Percentiles rank a stretch among this genome's conserved stretches.
Evolutionary conservation across 2,888 invertebrate genomes (phyloP).

Genomic region (Dorcus parallelipipedus): DNA sequence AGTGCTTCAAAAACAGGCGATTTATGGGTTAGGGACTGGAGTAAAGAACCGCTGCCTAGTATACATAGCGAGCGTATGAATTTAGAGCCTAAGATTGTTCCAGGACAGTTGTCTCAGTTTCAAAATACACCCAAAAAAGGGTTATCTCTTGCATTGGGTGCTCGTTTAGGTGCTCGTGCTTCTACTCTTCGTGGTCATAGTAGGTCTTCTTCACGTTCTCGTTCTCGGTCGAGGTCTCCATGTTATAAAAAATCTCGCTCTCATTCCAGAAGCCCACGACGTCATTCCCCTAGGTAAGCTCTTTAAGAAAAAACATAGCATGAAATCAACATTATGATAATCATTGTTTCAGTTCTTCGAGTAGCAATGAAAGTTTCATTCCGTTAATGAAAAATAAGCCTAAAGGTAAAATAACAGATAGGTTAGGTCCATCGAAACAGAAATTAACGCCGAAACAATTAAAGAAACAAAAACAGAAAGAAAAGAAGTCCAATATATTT

Average conservation of each 20-base stretch:
- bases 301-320: background rate
- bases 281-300: slow-evolving; percentile 41
- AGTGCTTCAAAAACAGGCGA: slow-evolving; percentile 85
- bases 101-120: slow-evolving; percentile 57
- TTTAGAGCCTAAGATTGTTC: slow-evolving; percentile 60
- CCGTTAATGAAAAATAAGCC: slow-evolving; percentile 35
- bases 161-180: slow-evolving; percentile 55
- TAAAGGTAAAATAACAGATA: slow-evolving; percentile 57
- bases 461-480: slow-evolving; percentile 54
- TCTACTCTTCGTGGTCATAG: slow-evolving; percentile 44
- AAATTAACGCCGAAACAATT: slow-evolving; percentile 40
- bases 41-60: slow-evolving; percentile 86
- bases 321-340: background rate
- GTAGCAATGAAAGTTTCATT: slow-evolving; percentile 43
- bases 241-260: slow-evolving; percentile 42
- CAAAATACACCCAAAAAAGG: slow-evolving; percentile 54
- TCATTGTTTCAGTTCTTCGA: slow-evolving; percentile 22
- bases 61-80: slow-evolving; percentile 75
- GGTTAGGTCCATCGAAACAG: slow-evolving; percentile 52
- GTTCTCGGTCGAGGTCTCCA: slow-evolving; percentile 38
- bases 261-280: slow-evolving; percentile 42
- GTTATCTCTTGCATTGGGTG: slow-evolving; percentile 58
- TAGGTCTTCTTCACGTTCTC: slow-evolving; percentile 44
- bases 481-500: slow-evolving; percentile 49
- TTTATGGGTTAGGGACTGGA: slow-evolving; percentile 91